A percentile compares a stretch with the other conserved stretches of the same genome.
phyloP scores from a whole-genome alignment of 2,888 invertebrate species.

The Cheilosia scutellata region DNA sequence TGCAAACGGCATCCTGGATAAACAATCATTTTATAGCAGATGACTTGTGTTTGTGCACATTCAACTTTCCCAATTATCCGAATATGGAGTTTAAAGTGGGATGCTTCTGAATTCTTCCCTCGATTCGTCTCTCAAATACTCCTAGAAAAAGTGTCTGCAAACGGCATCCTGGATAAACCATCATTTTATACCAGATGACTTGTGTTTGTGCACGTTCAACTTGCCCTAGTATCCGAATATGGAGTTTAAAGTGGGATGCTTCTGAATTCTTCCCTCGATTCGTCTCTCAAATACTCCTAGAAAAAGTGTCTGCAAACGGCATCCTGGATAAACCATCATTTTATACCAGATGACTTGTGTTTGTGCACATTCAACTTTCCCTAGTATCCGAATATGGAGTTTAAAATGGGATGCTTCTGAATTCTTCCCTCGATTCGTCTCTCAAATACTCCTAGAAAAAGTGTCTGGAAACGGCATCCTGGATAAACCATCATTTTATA shows the following conservation, averaged over 20 bases:
- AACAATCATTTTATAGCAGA: constrained; percentile 28
- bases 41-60: constrained; percentile 37
- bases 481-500: constrained; percentile 19
- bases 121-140: constrained; percentile 27
- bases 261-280: constrained; percentile 10
- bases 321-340: constrained; percentile 36
- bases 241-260: constrained; percentile 40
- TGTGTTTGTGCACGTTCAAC: constrained; percentile 27
- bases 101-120: not conserved
- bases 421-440: constrained; percentile 18
- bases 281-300: constrained; percentile 42
- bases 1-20: constrained; percentile 40
- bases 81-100: constrained; percentile 26
- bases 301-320: constrained; percentile 36
- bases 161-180: constrained; percentile 37
- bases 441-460: constrained; percentile 37
- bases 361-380: constrained; percentile 17
- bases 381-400: not conserved
- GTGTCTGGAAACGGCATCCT: constrained; percentile 41
- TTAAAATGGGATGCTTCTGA: constrained; percentile 29
- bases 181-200: constrained; percentile 39
- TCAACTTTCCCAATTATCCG: not conserved
- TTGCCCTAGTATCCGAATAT: not conserved
- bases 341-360: constrained; percentile 38
- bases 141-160: constrained; percentile 19